phyloP scores from a whole-genome alignment of 2,888 invertebrate species.

The Anthoptus insignis region DNA sequence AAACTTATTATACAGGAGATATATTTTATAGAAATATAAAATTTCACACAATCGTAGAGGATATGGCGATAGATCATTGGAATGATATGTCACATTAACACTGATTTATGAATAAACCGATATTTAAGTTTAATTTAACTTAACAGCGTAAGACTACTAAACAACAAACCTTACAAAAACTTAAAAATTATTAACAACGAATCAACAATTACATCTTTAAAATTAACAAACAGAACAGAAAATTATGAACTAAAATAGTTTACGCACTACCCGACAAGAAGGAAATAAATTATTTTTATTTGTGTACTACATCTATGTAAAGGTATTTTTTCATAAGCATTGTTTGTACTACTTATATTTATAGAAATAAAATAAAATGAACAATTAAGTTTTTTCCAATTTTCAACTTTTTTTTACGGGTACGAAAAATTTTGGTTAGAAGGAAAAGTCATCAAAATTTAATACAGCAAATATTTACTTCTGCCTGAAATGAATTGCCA shows the following conservation, averaged over 20 bases:
- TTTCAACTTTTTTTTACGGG: too few species aligned
- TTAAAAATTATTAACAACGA: slow-evolving; percentile 6
- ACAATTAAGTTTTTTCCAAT: too few species aligned
- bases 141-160: slow-evolving; percentile 30
- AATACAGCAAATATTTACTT: too few species aligned
- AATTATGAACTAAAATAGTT: slow-evolving; percentile 17
- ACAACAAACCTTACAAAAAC: not conserved
- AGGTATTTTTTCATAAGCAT: too few species aligned
- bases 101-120: slow-evolving; percentile 4
- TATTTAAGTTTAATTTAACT: too few species aligned
- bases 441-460: too few species aligned
- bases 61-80: slow-evolving; percentile 64
- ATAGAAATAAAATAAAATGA: too few species aligned
- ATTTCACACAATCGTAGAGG: slow-evolving; percentile 64
- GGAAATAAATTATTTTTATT: not conserved
- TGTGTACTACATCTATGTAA: too few species aligned
- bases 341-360: too few species aligned
- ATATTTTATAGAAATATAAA: slow-evolving; percentile 62
- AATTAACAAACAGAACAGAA: not conserved
- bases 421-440: too few species aligned
- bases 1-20: slow-evolving; percentile 16
- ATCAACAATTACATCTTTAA: slow-evolving; percentile 23
- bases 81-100: slow-evolving; percentile 73
- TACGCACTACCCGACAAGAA: not conserved
- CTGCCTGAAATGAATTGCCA: too few species aligned